Evolutionary conservation across 2,113 vertebrate genomes (phyloP).

Genomic region (Eublepharis macularius): DNA sequence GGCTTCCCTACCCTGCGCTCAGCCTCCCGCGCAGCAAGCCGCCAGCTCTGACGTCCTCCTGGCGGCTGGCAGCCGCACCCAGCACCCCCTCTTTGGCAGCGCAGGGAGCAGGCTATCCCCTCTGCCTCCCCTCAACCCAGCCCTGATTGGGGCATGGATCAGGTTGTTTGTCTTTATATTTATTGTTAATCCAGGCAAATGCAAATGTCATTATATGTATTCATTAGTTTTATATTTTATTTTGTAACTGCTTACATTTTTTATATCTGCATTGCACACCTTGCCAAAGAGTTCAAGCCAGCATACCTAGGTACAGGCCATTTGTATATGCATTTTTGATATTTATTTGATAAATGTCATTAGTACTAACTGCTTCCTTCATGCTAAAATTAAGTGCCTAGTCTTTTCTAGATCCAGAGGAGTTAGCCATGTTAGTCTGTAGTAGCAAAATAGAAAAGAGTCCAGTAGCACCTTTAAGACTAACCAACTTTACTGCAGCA

Average conservation of each 20-base stretch:
- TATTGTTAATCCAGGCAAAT: background rate
- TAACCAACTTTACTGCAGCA: too few relatives aligned
- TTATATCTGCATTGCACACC: background rate
- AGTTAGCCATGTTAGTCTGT: too few relatives aligned
- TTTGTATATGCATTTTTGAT: background rate
- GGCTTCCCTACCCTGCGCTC: too few relatives aligned
- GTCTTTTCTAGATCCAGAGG: background rate
- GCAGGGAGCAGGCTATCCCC: too few relatives aligned
- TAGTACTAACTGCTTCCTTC: background rate
- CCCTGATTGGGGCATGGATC: background rate
- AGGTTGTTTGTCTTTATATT: background rate
- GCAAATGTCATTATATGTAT: constrained; percentile 6
- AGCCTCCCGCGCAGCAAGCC: too few relatives aligned
- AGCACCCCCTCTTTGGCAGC: too few relatives aligned
- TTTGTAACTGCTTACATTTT: constrained; percentile 11
- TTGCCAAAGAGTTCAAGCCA: background rate
- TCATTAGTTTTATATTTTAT: background rate
- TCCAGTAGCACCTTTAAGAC: too few relatives aligned
- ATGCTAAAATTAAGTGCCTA: background rate
- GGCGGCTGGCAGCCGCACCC: too few relatives aligned
- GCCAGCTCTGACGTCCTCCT: too few relatives aligned
- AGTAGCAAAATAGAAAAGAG: too few relatives aligned
- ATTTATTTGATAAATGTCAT: background rate
- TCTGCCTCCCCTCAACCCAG: too few relatives aligned
- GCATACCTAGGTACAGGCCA: background rate